Evolutionary conservation across 2,888 invertebrate species (phyloP), one percentile per base, ranked within the genome.

Genomic region (Ashinkailepas kermadecensis): DNA sequence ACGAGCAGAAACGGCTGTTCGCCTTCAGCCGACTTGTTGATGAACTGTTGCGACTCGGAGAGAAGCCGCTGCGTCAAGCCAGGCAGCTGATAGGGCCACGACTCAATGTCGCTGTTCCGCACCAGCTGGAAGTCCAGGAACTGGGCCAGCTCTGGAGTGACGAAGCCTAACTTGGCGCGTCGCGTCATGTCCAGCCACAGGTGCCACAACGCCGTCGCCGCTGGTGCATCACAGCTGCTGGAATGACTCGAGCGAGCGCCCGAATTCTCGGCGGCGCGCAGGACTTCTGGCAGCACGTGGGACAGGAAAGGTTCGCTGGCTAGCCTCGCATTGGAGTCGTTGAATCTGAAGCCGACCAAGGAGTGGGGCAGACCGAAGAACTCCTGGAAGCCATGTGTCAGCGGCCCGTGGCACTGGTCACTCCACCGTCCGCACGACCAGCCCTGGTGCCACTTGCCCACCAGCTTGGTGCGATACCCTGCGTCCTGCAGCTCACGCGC

Each of bases 361-460:
- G 39, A 3, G 39, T 39, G 39, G 39, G 39, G 39, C 39, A 39
- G 39, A 39, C 88, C 88, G 84, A 87, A 88, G 84, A 87, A 88
- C 81, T 86, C 85, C 84, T 88, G 87, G 84, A 88, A 88, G 23
- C 88, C 88, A 80, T 88, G 88, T 15, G 85, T 86, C 59, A 86
- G 82, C 6, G 88, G 88, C 83, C 88, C 87, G 80, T 86, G 86
- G 64, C 86, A 85, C 80, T 85, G 84, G 83, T 87, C 87, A 9
- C 85, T 85, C 54, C 82, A 82, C 9, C 64, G 81, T n/a, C 84
- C 84, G 81, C 87, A 86, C 83, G 86, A 85, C 74, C 86, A 81
- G 12, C 90, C 90, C 81, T 89, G 85, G 85, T 90, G 90, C 90
- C 90, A 90, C 85, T 90, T 90, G 57, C 83, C 83, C 54, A 80